Conservation (phyloP, 2,113 vertebrate species). For the Rhea pennata region DNA sequence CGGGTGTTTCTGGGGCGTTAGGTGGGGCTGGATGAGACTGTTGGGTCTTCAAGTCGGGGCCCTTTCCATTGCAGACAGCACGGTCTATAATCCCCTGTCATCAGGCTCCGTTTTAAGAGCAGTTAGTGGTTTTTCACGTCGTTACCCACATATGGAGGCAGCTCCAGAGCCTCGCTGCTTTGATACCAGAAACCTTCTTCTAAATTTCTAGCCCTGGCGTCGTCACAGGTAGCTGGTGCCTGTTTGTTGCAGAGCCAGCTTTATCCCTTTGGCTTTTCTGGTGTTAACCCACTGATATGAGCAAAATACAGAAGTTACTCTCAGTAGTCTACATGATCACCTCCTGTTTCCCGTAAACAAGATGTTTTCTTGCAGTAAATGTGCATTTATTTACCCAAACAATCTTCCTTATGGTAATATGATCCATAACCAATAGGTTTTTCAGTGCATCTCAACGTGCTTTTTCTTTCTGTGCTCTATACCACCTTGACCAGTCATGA, state of each 20-base stretch:
- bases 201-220: background rate
- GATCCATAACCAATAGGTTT: background rate
- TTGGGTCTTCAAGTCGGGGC: background rate
- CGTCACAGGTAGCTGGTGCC: constrained; percentile 5
- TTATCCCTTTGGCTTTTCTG: background rate
- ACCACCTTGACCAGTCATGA: constrained; percentile 10
- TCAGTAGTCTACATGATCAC: background rate
- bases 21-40: background rate
- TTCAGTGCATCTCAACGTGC: background rate
- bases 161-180: constrained; percentile 16
- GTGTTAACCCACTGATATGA: background rate
- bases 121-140: constrained; percentile 64
- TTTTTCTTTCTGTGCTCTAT: background rate
- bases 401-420: background rate
- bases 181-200: constrained; percentile 56
- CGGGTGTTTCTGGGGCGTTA: background rate
- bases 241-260: background rate
- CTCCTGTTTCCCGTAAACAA: background rate
- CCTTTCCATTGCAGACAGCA: background rate
- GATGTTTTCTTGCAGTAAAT: background rate
- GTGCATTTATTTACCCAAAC: background rate
- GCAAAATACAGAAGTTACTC: background rate
- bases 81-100: constrained; percentile 37
- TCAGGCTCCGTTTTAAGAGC: constrained; percentile 46
- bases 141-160: constrained; percentile 35